Conservation (phyloP, 1,140 invertebrate genomes). For the Phymorhynchus buccinoides region DNA sequence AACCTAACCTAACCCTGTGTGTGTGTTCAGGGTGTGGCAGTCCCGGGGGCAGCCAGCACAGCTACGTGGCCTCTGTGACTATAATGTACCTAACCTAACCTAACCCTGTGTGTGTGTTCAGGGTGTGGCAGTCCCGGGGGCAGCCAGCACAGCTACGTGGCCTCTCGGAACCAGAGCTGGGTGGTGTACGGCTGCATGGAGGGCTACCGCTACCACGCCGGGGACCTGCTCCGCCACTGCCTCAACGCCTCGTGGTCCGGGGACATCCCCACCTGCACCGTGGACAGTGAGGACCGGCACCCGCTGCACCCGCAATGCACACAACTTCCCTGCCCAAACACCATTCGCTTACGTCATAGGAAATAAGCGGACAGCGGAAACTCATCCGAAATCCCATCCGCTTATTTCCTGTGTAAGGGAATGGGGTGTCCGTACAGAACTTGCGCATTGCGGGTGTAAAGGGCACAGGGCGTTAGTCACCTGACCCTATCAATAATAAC, state of each 20-base stretch:
- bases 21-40: not conserved
- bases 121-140: not conserved
- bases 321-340: too few relatives aligned
- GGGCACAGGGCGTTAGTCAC: too few relatives aligned
- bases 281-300: slow-evolving; percentile 47
- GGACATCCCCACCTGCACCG: slow-evolving; percentile 31
- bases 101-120: not conserved
- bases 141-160: slow-evolving; percentile 7
- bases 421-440: too few relatives aligned
- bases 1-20: not conserved
- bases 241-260: slow-evolving; percentile 43
- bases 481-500: too few relatives aligned
- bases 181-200: slow-evolving; percentile 37
- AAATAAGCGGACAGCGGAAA: too few relatives aligned
- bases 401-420: too few relatives aligned
- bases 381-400: too few relatives aligned
- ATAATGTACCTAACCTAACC: not conserved
- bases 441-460: too few relatives aligned
- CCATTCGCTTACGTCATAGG: too few relatives aligned
- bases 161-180: slow-evolving; percentile 22
- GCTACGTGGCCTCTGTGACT: not conserved
- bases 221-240: slow-evolving; percentile 38
- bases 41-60: slow-evolving; percentile 1
- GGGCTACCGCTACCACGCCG: slow-evolving; percentile 37
- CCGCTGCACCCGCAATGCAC: too few relatives aligned